phyloP scores from a whole-genome alignment of 2,888 invertebrate species.

The Acrobasis repandana region DNA sequence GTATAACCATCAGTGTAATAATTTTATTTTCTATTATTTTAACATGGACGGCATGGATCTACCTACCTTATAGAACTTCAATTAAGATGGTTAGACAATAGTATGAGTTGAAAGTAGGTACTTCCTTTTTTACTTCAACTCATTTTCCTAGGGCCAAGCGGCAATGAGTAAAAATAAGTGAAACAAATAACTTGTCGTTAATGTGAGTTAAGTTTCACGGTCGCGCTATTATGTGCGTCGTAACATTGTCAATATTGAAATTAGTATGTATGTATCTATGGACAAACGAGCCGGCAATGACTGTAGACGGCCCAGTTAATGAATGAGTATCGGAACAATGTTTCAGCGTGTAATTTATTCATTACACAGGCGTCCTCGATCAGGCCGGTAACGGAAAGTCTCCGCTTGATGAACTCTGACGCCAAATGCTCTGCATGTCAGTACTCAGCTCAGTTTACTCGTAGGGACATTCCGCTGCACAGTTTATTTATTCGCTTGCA shows the following conservation, averaged over 20 bases:
- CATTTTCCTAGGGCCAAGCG: neutral
- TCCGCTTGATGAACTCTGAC: slow-evolving; percentile 66
- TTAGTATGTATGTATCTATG: slow-evolving; percentile 48
- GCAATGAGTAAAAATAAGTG: slow-evolving; percentile 37
- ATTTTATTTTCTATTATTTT: too few relatives aligned
- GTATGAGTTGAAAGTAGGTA: too few relatives aligned
- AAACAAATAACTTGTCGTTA: slow-evolving; percentile 49
- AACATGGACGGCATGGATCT: too few relatives aligned
- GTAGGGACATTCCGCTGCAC: slow-evolving; percentile 15
- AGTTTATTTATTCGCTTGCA: slow-evolving; percentile 8
- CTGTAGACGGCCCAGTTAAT: slow-evolving; percentile 65
- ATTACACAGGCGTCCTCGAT: slow-evolving; percentile 80
- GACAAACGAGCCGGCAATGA: slow-evolving; percentile 52
- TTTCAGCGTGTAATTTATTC: slow-evolving; percentile 83
- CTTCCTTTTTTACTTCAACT: too few relatives aligned
- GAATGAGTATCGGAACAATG: slow-evolving; percentile 77
- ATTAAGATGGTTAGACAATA: too few relatives aligned
- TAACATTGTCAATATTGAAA: slow-evolving; percentile 74
- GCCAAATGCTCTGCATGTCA: slow-evolving; percentile 32
- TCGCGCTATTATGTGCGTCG: slow-evolving; percentile 48
- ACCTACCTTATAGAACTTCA: too few relatives aligned
- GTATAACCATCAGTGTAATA: too few relatives aligned
- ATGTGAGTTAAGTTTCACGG: slow-evolving; percentile 56
- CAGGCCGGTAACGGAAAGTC: slow-evolving; percentile 73
- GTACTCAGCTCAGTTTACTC: slow-evolving; percentile 36